Evolutionary conservation across 2,888 invertebrate genomes (phyloP), one percentile per base, ranked within the genome.

Genomic region (Reticulitermes lucifugus): DNA sequence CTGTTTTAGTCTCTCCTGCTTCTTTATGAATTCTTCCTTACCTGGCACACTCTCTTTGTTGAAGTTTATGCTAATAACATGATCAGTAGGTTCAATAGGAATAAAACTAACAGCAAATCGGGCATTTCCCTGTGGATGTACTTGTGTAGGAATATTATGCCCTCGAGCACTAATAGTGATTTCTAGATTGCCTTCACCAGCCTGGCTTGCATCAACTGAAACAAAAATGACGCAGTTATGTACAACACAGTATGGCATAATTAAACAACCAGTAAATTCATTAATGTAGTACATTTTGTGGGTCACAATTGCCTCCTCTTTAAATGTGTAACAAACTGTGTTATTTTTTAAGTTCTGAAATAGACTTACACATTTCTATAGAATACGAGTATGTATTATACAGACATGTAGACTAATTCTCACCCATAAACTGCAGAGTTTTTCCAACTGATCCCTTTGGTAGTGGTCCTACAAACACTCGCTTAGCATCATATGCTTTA

Each of bases 101-200:
- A 98, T 96, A 91, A 99, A 99, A 89, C 98, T 98, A 86, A 99
- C 99, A 87, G 98, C 96, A 92, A 99, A 99, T 89, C 97, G 94
- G 77, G 94, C 96, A 90, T 95, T 95, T 89, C 98, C 98, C 91
- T 98, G 96, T 14, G 98, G 97, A 90, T 96, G 97, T 79, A 98
- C 98, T 93, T 98, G 98, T 84, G 98, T 98, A 81, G 98, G 98
- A 89, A 98, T 98, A 90, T 98, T 97, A 87, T 97, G 94, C 84
- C 98, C 97, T 90, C 97, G 94, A 75, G 98, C 97, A 87, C 97
- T 97, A 88, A 99, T 98, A 80, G 98, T 98, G 88, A 99, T 99
- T 92, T 99, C 99, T 88, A 99, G 92, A 91, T 98, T 98, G 83
- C 99, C 99, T 92, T 99, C 99, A 18, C 99, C 99, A 79, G 99